phyloP scores from a whole-genome alignment of 2,797 vertebrate species.

The Saxicola maurus region DNA sequence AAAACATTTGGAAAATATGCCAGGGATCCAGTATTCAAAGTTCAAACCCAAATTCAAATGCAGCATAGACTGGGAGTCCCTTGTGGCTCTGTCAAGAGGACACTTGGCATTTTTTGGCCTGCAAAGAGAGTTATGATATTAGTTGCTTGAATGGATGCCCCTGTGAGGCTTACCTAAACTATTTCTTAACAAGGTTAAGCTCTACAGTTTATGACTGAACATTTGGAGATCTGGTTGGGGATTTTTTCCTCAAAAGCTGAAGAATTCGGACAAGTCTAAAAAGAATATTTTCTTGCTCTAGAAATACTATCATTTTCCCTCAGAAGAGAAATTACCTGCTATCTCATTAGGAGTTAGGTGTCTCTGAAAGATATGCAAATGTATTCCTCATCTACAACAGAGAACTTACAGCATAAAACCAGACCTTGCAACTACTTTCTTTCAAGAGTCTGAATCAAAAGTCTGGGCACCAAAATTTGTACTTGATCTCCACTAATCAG shows the following conservation, averaged over 20 bases:
- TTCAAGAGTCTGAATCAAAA: background rate
- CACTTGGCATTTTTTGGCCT: background rate
- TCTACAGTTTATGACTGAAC: background rate
- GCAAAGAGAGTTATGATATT: background rate
- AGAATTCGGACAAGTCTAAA: rapidly evolving
- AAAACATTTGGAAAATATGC: background rate
- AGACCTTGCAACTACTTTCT: background rate
- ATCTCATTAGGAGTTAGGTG: background rate
- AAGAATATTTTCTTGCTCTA: background rate
- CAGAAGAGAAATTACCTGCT: background rate
- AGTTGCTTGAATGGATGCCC: background rate
- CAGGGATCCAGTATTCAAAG: background rate
- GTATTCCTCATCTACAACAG: background rate
- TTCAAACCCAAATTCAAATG: background rate
- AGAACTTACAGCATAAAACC: background rate
- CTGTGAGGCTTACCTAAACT: background rate
- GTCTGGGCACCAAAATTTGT: background rate
- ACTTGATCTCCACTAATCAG: background rate
- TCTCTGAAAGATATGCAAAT: background rate
- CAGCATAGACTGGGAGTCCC: background rate
- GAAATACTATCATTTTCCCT: background rate
- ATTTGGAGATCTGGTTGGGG: background rate
- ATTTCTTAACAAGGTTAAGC: background rate
- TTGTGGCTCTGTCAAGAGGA: rapidly evolving
- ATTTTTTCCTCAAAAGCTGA: background rate